Evolutionary conservation across 2,113 vertebrate species (phyloP), one percentile per base, ranked within the genome.

Genomic region (Channa argus): DNA sequence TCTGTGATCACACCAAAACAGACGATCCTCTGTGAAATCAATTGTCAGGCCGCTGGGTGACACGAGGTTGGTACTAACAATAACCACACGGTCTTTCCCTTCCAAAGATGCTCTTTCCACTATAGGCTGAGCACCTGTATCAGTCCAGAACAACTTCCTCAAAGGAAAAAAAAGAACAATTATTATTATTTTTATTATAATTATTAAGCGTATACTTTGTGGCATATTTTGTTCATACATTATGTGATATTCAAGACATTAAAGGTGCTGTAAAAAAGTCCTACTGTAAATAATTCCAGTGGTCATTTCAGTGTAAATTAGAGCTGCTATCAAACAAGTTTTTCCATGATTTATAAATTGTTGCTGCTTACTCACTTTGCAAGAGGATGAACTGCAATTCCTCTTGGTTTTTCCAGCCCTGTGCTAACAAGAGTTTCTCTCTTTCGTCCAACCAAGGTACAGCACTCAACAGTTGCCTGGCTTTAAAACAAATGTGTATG

Each of bases 141-240:
- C 95, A 1, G 96, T 97, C 97, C 97, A 98, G 93, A 97, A 98
- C 74, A 99, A 87, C 91, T 90, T 96, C 95, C 98, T 99, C 93
- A 86, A 88, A 92, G 86, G 2, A 60, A 73, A 39, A 55, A 51
- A 43, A 49, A 50, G 24, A 1, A 37, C n/a, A 24, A 24, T 24
- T 24, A 24, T 24, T 24, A 24, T 24, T 24, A 24, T 24, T 24
- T 24, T 24, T 24, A 24, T 24, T 24, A 24, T 24, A 1, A 24
- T 24, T 24, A 24, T 77, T n/a, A 63, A 24, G 9, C 2, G 14
- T 3, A 43, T 8, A 55, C 5, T 8, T 24, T 24, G 24, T 24
- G 24, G 24, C 1, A 24, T 24, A 24, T 24, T 24, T 24, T 24
- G 24, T 24, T 24, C 24, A 24, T 24, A 24, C 24, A 24, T 24